Percentiles rank a stretch among this genome's conserved stretches.
Evolutionary conservation across 2,797 vertebrate genomes (phyloP).

Genomic region (Tokudaia tokunoshimensis): DNA sequence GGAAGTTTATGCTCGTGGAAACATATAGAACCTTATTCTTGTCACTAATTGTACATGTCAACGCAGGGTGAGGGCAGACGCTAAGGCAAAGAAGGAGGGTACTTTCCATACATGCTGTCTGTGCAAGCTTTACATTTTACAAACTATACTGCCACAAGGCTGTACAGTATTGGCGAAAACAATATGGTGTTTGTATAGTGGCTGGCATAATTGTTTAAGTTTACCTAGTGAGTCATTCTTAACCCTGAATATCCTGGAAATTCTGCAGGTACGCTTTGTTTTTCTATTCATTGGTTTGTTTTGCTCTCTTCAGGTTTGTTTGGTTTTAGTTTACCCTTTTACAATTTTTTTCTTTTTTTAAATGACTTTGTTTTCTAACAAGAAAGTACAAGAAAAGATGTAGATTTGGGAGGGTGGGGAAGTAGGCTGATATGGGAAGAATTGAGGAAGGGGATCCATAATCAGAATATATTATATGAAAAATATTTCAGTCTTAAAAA

Average conservation of each 20-base stretch:
- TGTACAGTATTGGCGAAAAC: not conserved
- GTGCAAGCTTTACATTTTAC: not conserved
- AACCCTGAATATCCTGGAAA: not conserved
- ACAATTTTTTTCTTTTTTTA: not conserved
- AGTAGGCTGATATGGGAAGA: too few species aligned
- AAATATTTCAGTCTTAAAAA: not conserved
- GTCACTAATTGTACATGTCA: not conserved
- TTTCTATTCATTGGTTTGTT: not conserved
- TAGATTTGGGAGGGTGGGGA: not conserved
- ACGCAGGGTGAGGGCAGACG: not conserved
- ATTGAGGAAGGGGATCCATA: not conserved
- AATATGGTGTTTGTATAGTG: not conserved
- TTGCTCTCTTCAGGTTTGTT: not conserved
- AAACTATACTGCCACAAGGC: not conserved
- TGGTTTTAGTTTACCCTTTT: not conserved
- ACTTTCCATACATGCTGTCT: not conserved
- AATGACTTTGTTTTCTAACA: not conserved
- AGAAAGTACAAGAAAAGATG: not conserved
- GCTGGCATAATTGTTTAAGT: not conserved
- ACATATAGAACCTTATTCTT: not conserved
- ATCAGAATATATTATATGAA: not conserved
- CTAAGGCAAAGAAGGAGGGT: not conserved
- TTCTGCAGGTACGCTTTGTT: not conserved
- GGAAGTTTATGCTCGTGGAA: not conserved
- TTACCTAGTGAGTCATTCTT: slow-evolving; percentile 1